A percentile compares a stretch with the other conserved stretches of the same genome.
Evolutionary conservation across 1,140 invertebrate species (phyloP).

Genomic region (Drosophila bocki): DNA sequence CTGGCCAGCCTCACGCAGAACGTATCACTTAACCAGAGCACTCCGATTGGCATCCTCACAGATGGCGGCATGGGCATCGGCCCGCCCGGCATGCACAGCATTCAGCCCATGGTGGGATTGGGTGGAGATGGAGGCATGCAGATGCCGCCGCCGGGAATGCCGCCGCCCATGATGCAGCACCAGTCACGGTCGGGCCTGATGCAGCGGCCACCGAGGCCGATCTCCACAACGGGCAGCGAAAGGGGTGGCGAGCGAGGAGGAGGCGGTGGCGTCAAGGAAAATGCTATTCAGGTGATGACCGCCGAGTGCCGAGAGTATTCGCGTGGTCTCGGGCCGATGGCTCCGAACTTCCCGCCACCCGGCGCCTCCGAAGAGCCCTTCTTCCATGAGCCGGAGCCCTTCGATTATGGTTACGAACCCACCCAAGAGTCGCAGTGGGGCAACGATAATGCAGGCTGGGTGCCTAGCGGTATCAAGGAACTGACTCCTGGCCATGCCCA

Average conservation of each 20-base stretch:
- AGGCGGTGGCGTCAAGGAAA: constrained; percentile 88
- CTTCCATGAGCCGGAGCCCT: constrained; percentile 88
- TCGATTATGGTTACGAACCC: constrained; percentile 90
- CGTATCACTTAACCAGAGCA: constrained; percentile 54
- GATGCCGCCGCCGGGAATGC: constrained; percentile 83
- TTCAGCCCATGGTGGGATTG: constrained; percentile 39
- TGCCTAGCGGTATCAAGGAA: constrained; percentile 88
- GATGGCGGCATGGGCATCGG: constrained; percentile 40
- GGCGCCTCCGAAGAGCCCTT: constrained; percentile 87
- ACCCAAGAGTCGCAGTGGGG: constrained; percentile 91
- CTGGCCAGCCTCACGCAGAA: constrained; percentile 86
- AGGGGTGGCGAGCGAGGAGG: constrained; percentile 54
- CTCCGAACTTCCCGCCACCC: constrained; percentile 86
- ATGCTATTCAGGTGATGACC: constrained; percentile 94
- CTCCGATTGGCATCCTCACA: constrained; percentile 46
- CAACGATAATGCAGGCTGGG: constrained; percentile 86
- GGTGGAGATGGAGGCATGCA: constrained; percentile 51
- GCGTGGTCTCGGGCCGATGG: constrained; percentile 87
- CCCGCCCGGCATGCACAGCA: constrained; percentile 48
- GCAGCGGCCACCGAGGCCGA: constrained; percentile 71
- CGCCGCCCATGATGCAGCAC: constrained; percentile 69
- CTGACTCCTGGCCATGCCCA: constrained; percentile 86
- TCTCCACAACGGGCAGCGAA: constrained; percentile 55
- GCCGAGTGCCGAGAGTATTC: constrained; percentile 94
- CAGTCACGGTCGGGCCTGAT: constrained; percentile 71